Evolutionary conservation across 1,140 invertebrate genomes (phyloP).

Genomic region (Drosophila yakuba): DNA sequence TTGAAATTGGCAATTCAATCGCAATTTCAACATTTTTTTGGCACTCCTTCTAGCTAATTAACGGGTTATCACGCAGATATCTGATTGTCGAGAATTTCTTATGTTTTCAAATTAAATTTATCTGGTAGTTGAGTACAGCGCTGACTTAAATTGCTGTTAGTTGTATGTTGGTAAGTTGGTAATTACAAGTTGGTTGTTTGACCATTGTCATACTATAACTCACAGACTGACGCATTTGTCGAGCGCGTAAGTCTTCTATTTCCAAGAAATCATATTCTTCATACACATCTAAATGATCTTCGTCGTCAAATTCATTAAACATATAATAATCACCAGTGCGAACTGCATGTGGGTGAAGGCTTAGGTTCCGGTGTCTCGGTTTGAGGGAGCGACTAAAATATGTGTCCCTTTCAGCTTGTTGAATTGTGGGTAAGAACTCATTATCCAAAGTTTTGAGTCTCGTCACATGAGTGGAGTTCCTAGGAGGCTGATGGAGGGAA

Average conservation of each 20-base stretch:
- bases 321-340: slow-evolving; percentile 67
- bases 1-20: no score
- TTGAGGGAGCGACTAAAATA: slow-evolving; percentile 23
- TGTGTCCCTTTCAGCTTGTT: slow-evolving; percentile 9
- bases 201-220: background rate
- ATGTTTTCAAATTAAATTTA: no score
- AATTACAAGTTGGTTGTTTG: no score
- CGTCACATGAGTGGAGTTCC: background rate
- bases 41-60: no score
- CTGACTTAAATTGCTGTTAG: no score
- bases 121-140: no score
- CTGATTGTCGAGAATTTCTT: no score
- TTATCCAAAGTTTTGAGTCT: background rate
- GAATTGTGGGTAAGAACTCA: background rate
- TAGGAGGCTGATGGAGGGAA: background rate
- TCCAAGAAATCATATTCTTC: slow-evolving; percentile 69
- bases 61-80: no score
- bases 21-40: no score
- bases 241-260: slow-evolving; percentile 46
- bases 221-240: slow-evolving; percentile 43
- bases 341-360: slow-evolving; percentile 60
- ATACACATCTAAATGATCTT: slow-evolving; percentile 49
- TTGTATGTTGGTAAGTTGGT: no score
- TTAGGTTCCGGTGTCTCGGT: slow-evolving; percentile 46
- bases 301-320: slow-evolving; percentile 58